A percentile compares a stretch with the other conserved stretches of the same genome.
Evolutionary conservation across 1,140 invertebrate genomes (phyloP).

Genomic region (Ridgeia piscesae): DNA sequence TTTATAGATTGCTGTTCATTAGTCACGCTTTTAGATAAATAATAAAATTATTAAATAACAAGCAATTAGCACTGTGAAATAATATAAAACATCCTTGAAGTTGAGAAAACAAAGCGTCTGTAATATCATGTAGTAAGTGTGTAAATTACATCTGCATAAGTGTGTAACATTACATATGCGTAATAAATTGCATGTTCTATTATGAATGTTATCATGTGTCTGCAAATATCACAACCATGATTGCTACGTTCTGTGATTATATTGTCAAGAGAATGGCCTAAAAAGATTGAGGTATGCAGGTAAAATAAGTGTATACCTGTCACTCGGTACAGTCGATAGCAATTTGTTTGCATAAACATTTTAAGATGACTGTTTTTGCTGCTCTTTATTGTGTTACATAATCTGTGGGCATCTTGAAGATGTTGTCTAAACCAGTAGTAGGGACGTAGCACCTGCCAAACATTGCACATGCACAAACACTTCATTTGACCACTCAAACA

Average conservation of each 20-base stretch:
- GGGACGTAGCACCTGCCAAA: background rate
- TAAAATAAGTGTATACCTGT: background rate
- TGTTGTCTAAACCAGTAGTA: background rate
- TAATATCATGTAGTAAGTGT: background rate
- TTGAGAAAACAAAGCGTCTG: background rate
- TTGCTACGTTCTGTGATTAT: background rate
- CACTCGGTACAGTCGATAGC: background rate
- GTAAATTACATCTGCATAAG: background rate
- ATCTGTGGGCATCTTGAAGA: background rate
- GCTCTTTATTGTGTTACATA: background rate
- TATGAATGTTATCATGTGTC: background rate
- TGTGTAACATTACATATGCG: no score
- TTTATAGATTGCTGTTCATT: background rate
- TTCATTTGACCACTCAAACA: background rate
- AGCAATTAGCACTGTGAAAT: background rate
- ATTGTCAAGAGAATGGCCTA: background rate
- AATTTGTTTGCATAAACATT: no score
- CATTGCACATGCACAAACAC: background rate
- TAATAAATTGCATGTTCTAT: background rate
- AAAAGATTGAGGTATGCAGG: background rate
- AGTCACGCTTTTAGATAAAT: background rate
- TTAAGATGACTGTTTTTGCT: background rate
- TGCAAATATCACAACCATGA: background rate
- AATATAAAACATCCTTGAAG: background rate
- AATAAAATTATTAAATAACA: background rate